Evolutionary conservation across 2,113 vertebrate species (phyloP), one percentile per base, ranked within the genome.

Genomic region (Sinocyclocheilus rhinocerous): DNA sequence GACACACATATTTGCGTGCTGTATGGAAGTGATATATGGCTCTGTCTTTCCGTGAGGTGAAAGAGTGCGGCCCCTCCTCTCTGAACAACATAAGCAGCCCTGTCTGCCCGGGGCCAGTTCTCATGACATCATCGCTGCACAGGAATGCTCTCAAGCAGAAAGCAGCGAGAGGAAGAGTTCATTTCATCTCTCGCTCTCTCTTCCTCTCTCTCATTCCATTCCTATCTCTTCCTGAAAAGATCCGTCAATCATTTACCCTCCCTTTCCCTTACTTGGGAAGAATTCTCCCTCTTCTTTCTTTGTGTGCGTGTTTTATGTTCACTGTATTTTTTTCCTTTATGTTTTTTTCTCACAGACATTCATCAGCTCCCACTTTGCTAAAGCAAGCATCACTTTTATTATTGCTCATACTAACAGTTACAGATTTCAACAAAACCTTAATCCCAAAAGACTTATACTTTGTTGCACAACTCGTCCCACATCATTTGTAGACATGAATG

Each of bases 41-140:
- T 81, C 59, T 48, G 59, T 76, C 73, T 52, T 67, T 87, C 59
- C 12, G 29, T 84, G 87, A 72, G 76, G 72, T 83, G 81, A 88
- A 67, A 73, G 84, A 85, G 45, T 76, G 55, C 84, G 12, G 65
- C 61, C 67, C 75, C 65, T 55, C 67, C 82, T 81, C 78, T 88
- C 82, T 88, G 91, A 91, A 92, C 93, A 95, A 95, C 45, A 95
- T 94, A 94, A 95, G 95, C 94, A 94, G 93, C 93, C 90, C 93
- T 93, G 93, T 95, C 95, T 95, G 95, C 45, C 3, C 45, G 45
- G 45, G 45, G 10, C 45, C 91, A 92, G 93, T 96, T 96, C 95
- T 95, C 95, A 96, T 95, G 94, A 96, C 95, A 96, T 95, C 95
- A 96, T 92, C 93, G 91, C 91, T 87, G 92, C 91, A 92, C 94